A percentile compares a stretch with the other conserved stretches of the same genome.
phyloP scores from a whole-genome alignment of 1,140 invertebrate species.

The Bombus picipes region DNA sequence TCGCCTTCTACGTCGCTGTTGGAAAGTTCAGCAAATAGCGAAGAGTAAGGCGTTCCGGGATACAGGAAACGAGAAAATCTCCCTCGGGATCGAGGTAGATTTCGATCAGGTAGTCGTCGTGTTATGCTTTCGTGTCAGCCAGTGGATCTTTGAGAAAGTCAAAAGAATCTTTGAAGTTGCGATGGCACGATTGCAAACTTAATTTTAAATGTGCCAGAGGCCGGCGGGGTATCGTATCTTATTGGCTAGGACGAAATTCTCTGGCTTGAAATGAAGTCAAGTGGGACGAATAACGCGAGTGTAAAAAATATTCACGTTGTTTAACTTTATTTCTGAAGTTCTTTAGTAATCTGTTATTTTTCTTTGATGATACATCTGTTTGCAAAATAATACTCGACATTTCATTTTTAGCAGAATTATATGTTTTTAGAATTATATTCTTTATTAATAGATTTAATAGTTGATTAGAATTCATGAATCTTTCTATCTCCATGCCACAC shows the following conservation, averaged over 20 bases:
- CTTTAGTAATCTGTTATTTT: background rate
- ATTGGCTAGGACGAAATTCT: background rate
- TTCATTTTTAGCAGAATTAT: background rate
- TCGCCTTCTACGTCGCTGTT: background rate
- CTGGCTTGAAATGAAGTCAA: background rate
- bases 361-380: background rate
- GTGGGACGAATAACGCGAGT: too few species aligned
- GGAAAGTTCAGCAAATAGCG: conserved; percentile 23
- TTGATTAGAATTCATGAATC: background rate
- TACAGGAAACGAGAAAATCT: conserved; percentile 40
- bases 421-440: background rate
- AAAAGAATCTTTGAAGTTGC: conserved; percentile 57
- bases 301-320: background rate
- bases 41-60: conserved; percentile 4
- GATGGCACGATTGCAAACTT: conserved; percentile 54
- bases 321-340: background rate
- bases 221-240: background rate
- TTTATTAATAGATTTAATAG: background rate
- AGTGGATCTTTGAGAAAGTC: conserved; percentile 56
- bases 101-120: conserved; percentile 51
- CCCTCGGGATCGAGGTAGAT: conserved; percentile 40
- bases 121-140: conserved; percentile 17
- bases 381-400: background rate
- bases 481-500: too few species aligned
- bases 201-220: conserved; percentile 43